A percentile compares a stretch with the other conserved stretches of the same genome.
Evolutionary conservation across 2,888 invertebrate species (phyloP).

Genomic region (Pogonocherus hispidulus): DNA sequence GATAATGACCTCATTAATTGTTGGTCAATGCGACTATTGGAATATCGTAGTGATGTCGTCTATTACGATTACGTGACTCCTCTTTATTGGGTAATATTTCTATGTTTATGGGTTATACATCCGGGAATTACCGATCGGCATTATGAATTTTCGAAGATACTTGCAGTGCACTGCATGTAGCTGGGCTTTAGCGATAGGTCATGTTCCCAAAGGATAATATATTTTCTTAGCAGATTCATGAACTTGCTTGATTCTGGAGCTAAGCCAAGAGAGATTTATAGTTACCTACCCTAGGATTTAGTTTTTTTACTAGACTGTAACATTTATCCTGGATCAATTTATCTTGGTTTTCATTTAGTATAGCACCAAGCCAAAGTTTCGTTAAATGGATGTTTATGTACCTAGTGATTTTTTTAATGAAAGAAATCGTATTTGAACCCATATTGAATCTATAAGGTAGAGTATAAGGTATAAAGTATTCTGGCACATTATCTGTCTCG

Average conservation of each 20-base stretch:
- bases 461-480: no score
- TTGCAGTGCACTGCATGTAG: slow-evolving; percentile 8
- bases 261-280: slow-evolving; percentile 14
- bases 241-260: slow-evolving; percentile 10
- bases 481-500: no score
- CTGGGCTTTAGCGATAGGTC: slow-evolving; percentile 27
- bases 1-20: background rate
- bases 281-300: slow-evolving; percentile 3
- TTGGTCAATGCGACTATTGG: background rate
- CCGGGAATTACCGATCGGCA: slow-evolving; percentile 3
- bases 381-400: no score
- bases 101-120: slow-evolving; percentile 17
- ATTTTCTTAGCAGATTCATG: slow-evolving; percentile 15
- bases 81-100: background rate
- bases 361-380: no score
- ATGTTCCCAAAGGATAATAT: slow-evolving; percentile 21
- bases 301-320: background rate
- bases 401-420: no score
- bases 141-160: background rate
- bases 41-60: background rate
- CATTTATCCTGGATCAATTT: background rate
- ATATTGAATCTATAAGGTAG: no score
- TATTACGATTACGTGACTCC: background rate
- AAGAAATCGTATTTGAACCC: no score
- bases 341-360: background rate